These are phyloP conservation scores for Chymomyza procnemis DNA, from an alignment of 2,888 invertebrate species.

Conservation along the genomic window DNA sequence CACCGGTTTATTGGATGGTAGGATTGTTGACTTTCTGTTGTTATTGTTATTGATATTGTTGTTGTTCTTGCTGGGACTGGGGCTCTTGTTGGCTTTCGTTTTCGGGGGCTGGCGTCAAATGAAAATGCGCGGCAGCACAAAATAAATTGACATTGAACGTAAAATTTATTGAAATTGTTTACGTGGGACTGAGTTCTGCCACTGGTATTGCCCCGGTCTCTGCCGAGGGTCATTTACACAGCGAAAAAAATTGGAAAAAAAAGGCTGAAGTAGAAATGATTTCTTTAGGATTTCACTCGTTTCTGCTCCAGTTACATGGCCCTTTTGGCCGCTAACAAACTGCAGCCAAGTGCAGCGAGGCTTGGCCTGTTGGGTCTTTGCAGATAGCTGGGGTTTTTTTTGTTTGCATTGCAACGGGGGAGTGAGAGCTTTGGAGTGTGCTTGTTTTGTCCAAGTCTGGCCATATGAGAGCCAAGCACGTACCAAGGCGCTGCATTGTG, in stretches of 20 bases:
- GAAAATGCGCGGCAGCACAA: constrained; percentile 57
- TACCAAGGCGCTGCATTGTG: constrained; percentile 19
- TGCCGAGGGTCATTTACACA: constrained; percentile 25
- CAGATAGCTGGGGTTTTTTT: background rate
- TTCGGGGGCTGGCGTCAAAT: constrained; percentile 48
- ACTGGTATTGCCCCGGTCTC: constrained; percentile 6
- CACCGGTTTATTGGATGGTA: background rate
- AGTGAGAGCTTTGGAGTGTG: background rate
- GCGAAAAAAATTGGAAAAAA: background rate
- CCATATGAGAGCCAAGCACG: constrained; percentile 48
- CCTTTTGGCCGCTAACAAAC: constrained; percentile 48
- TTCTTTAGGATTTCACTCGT: constrained; percentile 24
- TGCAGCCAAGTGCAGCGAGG: constrained; percentile 67
- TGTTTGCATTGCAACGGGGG: constrained; percentile 18
- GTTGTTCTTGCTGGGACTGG: too few relatives aligned
- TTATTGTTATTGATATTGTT: constrained; percentile 26
- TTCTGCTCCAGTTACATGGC: constrained; percentile 65
- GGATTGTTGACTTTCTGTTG: background rate
- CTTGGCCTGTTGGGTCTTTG: constrained; percentile 24
- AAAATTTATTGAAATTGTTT: constrained; percentile 68
- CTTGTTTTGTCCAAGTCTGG: constrained; percentile 38
- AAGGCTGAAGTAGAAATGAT: background rate
- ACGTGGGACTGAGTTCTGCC: constrained; percentile 51
- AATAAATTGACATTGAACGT: constrained; percentile 68
- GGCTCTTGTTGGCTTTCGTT: constrained; percentile 19